Evolutionary conservation across 1,140 invertebrate genomes (phyloP).

Genomic region (Trissolcus basalis): DNA sequence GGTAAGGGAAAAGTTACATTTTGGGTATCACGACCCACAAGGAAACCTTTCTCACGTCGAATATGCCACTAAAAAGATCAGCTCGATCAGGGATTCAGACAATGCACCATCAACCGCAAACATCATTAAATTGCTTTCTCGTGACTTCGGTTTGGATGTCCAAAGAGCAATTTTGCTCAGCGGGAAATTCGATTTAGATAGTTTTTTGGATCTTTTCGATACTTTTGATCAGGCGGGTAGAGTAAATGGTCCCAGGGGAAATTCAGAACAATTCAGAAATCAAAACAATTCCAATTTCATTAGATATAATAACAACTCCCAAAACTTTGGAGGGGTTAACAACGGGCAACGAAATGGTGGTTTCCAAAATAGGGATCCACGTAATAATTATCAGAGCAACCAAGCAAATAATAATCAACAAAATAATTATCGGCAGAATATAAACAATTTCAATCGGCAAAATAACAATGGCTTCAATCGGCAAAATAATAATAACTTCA

Average conservation of each 20-base stretch:
- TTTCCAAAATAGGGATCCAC: too few relatives aligned
- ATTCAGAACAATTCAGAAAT: too few relatives aligned
- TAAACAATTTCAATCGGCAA: too few relatives aligned
- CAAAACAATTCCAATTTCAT: too few relatives aligned
- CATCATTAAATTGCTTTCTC: background rate
- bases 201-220: background rate
- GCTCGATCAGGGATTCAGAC: background rate
- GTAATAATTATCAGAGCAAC: too few relatives aligned
- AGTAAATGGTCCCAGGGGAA: background rate
- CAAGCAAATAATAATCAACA: background rate
- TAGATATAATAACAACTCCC: background rate
- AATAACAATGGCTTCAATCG: too few relatives aligned
- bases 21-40: background rate
- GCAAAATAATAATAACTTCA: too few relatives aligned
- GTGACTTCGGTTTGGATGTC: background rate
- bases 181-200: background rate
- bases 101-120: background rate
- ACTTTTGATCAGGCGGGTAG: background rate
- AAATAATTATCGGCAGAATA: background rate
- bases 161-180: background rate
- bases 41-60: background rate
- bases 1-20: background rate
- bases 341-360: too few relatives aligned
- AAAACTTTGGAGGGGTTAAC: background rate
- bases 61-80: background rate